These are phyloP conservation scores for Holothuria leucospilota DNA, from an alignment of 53 echinoderm and acorn worm species.

Conservation along the genomic window DNA sequence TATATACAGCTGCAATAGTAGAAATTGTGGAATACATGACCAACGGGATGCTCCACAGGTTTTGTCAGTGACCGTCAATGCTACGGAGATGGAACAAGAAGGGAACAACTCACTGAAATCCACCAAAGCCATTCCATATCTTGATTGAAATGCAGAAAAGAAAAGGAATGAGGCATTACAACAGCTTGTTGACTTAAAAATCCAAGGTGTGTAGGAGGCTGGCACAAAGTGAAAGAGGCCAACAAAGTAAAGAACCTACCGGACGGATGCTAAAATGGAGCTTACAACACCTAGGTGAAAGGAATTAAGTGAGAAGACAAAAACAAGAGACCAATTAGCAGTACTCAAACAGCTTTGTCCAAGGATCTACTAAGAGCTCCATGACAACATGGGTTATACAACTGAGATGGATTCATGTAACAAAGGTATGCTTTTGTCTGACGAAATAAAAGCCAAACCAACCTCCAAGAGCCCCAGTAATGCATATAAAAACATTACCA, in stretches of 20 bases:
- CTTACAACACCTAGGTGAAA: slow-evolving; percentile 39
- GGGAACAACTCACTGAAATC: background rate
- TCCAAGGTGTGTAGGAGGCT: slow-evolving; percentile 37
- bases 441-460: slow-evolving; percentile 5
- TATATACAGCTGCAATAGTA: slow-evolving; percentile 27
- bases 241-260: background rate
- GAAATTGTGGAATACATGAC: slow-evolving; percentile 42
- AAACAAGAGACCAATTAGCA: slow-evolving; percentile 37
- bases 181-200: slow-evolving; percentile 43
- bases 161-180: slow-evolving; percentile 40
- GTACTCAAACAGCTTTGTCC: slow-evolving; percentile 27
- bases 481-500: slow-evolving; percentile 20
- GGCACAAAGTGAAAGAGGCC: background rate
- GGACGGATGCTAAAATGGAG: slow-evolving; percentile 60
- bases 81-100: background rate
- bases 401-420: slow-evolving; percentile 20
- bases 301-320: slow-evolving; percentile 46
- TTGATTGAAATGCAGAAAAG: background rate
- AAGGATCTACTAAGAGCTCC: slow-evolving; percentile 23
- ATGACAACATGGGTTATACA: slow-evolving; percentile 54
- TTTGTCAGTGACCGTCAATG: too few relatives aligned
- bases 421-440: slow-evolving; percentile 21
- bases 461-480: background rate
- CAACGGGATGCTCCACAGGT: too few relatives aligned
- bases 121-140: background rate